These are phyloP conservation scores for Eretmocerus hayati DNA, from an alignment of 2,888 invertebrate genomes.

Conservation along the genomic window DNA sequence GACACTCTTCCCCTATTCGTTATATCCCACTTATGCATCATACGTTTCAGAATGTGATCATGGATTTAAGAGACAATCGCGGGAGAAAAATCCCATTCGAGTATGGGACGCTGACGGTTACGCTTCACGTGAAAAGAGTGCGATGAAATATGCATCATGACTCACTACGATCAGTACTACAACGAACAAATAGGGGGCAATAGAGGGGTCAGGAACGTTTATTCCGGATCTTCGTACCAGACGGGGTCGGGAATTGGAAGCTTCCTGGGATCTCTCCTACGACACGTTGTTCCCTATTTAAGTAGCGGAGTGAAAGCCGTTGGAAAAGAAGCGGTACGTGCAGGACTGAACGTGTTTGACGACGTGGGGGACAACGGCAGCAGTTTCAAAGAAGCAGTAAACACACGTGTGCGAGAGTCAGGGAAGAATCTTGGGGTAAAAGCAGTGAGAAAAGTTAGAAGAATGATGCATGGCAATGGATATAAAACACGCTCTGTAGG, in stretches of 20 bases:
- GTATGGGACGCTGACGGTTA: slow-evolving; percentile 12
- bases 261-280: neutral
- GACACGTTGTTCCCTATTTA: neutral
- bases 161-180: slow-evolving; percentile 1
- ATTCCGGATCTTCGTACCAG: slow-evolving; percentile 5
- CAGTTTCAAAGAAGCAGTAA: neutral
- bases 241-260: slow-evolving; percentile 8
- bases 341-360: neutral
- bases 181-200: slow-evolving; percentile 4
- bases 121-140: slow-evolving; percentile 11
- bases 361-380: neutral
- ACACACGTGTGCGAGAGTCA: neutral
- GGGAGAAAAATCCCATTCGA: slow-evolving; percentile 8
- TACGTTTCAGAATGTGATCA: slow-evolving; percentile 2
- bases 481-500: neutral
- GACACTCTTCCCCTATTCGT: neutral
- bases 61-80: slow-evolving; percentile 17
- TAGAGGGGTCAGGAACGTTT: slow-evolving; percentile 5
- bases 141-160: slow-evolving; percentile 1
- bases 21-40: slow-evolving; percentile 21
- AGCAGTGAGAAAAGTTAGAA: neutral
- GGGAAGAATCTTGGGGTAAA: neutral
- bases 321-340: neutral
- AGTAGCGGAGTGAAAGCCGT: neutral
- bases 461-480: neutral